Percentiles rank a stretch among this genome's conserved stretches.
These are phyloP conservation scores for Heliangelus exortis DNA, from an alignment of 2,797 vertebrate genomes.

Conservation along the genomic window DNA sequence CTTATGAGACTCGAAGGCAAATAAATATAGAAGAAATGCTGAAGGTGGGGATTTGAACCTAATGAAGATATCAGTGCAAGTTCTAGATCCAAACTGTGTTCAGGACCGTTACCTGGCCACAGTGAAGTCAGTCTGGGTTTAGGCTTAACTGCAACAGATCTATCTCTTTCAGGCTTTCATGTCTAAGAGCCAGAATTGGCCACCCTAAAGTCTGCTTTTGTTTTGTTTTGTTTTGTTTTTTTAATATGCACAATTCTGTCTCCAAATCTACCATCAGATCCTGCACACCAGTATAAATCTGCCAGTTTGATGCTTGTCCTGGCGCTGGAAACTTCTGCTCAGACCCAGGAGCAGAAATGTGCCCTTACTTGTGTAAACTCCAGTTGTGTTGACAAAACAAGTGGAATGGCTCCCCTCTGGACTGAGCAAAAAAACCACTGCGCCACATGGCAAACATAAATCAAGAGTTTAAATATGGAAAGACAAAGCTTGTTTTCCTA, in stretches of 20 bases:
- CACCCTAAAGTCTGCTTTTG: not conserved
- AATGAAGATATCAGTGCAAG: not conserved
- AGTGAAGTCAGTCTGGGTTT: not conserved
- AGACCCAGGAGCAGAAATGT: not conserved
- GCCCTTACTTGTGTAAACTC: not conserved
- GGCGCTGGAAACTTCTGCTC: not conserved
- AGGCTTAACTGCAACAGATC: not conserved
- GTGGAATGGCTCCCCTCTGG: not conserved
- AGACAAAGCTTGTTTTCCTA: conserved; percentile 32
- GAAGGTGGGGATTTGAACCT: not conserved
- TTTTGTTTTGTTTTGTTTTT: no score
- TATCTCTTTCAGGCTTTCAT: not conserved
- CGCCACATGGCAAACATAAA: conserved; percentile 29
- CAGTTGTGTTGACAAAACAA: conserved; percentile 25
- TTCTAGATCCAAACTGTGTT: not conserved
- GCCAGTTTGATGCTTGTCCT: not conserved
- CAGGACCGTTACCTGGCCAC: not conserved
- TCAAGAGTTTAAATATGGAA: conserved; percentile 23
- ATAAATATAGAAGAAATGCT: not conserved
- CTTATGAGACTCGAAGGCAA: not conserved
- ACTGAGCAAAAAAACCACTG: conserved; percentile 25
- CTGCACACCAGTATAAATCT: not conserved
- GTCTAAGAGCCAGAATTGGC: not conserved
- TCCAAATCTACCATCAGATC: not conserved
- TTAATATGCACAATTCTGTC: not conserved